Conservation (phyloP, 2,888 invertebrate genomes). For the Dermolepida albohirtum region DNA sequence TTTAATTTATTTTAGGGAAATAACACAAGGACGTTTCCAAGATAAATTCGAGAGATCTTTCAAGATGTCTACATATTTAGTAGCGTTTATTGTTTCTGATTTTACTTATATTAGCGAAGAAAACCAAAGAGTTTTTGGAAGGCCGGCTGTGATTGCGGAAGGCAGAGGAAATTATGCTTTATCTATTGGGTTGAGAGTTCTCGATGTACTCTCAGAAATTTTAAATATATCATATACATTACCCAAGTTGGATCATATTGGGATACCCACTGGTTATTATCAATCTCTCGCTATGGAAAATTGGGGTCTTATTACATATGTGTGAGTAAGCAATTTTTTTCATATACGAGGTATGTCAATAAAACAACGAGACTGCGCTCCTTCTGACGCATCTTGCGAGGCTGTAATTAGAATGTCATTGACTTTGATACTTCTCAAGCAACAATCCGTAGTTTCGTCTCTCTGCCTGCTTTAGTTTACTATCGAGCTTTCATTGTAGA, state of each 20-base stretch:
- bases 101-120: conserved; percentile 62
- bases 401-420: too few species aligned
- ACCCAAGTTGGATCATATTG: conserved; percentile 81
- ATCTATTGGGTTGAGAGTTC: conserved; percentile 63
- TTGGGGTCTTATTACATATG: conserved; percentile 89
- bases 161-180: conserved; percentile 63
- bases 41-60: conserved; percentile 57
- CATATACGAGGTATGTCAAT: too few species aligned
- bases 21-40: conserved; percentile 1
- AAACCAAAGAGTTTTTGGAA: conserved; percentile 16
- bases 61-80: conserved; percentile 83
- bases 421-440: too few species aligned
- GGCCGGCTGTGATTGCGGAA: conserved; percentile 52
- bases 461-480: too few species aligned
- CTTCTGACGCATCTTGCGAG: too few species aligned
- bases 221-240: conserved; percentile 67
- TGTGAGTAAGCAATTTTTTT: too few species aligned
- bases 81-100: conserved; percentile 83
- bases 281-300: conserved; percentile 92
- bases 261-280: conserved; percentile 79
- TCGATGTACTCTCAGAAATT: conserved; percentile 68
- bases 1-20: not conserved
- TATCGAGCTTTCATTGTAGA: too few species aligned
- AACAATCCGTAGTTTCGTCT: too few species aligned
- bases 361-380: too few species aligned